Evolutionary conservation across 2,888 invertebrate species (phyloP).

Genomic region (Hyppa rectilinea): DNA sequence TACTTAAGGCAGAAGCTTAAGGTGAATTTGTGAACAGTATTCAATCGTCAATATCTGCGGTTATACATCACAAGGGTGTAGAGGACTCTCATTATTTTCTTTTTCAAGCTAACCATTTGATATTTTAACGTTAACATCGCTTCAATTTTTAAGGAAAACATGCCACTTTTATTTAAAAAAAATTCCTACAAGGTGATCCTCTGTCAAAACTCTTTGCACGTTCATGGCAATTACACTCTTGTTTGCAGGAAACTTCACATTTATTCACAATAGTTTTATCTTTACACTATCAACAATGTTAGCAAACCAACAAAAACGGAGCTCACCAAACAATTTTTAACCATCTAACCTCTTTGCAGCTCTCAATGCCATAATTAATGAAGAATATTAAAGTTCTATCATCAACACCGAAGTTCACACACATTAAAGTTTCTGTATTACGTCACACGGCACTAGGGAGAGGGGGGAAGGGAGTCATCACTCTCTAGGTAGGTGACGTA

Average conservation of each 20-base stretch:
- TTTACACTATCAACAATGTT: conserved; percentile 24
- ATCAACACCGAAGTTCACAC: conserved; percentile 18
- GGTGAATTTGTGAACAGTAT: no score
- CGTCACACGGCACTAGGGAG: conserved; percentile 92
- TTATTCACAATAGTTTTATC: conserved; percentile 8
- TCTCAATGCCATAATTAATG: neutral
- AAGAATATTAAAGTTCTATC: conserved; percentile 3
- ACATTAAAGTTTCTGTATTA: conserved; percentile 64
- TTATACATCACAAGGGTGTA: no score
- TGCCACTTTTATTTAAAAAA: neutral
- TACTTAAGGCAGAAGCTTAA: no score
- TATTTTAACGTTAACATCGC: neutral
- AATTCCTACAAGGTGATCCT: neutral
- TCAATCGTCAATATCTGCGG: no score
- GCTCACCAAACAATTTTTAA: neutral
- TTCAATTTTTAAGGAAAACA: neutral
- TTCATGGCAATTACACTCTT: conserved; percentile 13
- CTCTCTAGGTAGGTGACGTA: conserved; percentile 98
- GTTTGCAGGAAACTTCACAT: conserved; percentile 1
- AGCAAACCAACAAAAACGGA: conserved; percentile 7
- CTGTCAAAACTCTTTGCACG: neutral
- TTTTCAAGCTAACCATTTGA: neutral
- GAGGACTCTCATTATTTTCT: neutral
- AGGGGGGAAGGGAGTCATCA: conserved; percentile 94
- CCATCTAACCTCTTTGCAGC: neutral